phyloP scores from a whole-genome alignment of 2,888 invertebrate genomes.

The Hemaris fuciformis region DNA sequence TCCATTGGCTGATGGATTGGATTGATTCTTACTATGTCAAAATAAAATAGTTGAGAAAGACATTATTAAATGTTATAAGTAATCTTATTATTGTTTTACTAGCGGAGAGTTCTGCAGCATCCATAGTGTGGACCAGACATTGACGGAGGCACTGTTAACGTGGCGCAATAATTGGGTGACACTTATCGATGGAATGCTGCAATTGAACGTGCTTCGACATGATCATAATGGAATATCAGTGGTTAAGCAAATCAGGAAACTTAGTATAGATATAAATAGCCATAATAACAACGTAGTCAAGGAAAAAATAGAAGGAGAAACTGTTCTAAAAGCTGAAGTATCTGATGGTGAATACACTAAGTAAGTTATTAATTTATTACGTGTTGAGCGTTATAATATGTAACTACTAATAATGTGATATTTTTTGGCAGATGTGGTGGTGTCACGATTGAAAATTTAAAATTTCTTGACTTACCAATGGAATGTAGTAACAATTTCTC shows the following conservation, averaged over 20 bases:
- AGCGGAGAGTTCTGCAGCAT: constrained; percentile 53
- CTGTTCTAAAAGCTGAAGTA: constrained; percentile 30
- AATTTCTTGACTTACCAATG: constrained; percentile 34
- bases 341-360: constrained; percentile 33
- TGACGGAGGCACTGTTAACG: constrained; percentile 54
- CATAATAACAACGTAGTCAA: no score
- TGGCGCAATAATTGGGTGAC: constrained; percentile 91
- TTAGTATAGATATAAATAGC: constrained; percentile 40
- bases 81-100: no score
- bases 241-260: constrained; percentile 70
- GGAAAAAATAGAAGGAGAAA: constrained; percentile 19
- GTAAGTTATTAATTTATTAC: no score
- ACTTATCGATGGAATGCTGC: constrained; percentile 91
- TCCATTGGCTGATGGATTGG: no score
- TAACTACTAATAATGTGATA: no score
- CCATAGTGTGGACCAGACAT: constrained; percentile 31
- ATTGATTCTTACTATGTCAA: no score
- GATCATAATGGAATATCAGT: constrained; percentile 82
- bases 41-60: no score
- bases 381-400: no score
- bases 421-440: constrained; percentile 51
- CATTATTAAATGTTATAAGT: no score
- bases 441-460: constrained; percentile 39
- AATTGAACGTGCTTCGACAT: constrained; percentile 85
- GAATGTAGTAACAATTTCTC: constrained; percentile 21